Evolutionary conservation across 2,888 invertebrate species (phyloP).

Genomic region (Agrypnus murinus): DNA sequence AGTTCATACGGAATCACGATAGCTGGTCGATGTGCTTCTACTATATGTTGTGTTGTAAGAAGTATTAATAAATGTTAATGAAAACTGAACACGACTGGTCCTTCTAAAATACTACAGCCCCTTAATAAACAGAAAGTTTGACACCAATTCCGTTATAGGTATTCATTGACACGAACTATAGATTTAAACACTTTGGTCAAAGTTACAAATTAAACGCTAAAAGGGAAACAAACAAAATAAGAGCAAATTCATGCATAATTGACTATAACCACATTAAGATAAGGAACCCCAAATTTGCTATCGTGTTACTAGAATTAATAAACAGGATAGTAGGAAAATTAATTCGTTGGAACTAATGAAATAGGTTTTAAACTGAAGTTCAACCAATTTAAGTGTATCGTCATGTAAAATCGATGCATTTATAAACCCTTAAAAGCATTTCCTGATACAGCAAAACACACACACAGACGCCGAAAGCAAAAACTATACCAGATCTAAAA

Average conservation of each 20-base stretch:
- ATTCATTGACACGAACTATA: conserved; percentile 26
- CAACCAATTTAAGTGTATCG: not conserved
- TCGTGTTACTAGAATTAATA: no score
- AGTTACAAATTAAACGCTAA: conserved; percentile 29
- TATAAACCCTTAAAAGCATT: conserved; percentile 2
- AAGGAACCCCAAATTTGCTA: no score
- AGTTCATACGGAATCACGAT: no score
- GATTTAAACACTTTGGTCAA: conserved; percentile 48
- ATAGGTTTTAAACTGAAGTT: no score
- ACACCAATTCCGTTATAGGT: conserved; percentile 4
- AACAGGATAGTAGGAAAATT: not conserved
- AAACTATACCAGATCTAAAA: not conserved
- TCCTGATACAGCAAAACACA: not conserved
- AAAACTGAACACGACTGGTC: no score
- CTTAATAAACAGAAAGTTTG: not conserved
- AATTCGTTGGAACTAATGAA: no score
- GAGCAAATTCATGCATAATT: conserved; percentile 31
- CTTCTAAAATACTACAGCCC: no score
- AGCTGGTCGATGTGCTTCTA: no score
- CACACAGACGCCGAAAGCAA: not conserved
- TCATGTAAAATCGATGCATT: not conserved
- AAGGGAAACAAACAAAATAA: conserved; percentile 44
- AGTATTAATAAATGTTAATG: no score
- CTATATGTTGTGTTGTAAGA: no score
- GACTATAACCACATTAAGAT: not conserved